Percentiles rank a stretch among this genome's conserved stretches.
These are phyloP conservation scores for Sturmia bella DNA, from an alignment of 2,888 invertebrate species.

Conservation along the genomic window DNA sequence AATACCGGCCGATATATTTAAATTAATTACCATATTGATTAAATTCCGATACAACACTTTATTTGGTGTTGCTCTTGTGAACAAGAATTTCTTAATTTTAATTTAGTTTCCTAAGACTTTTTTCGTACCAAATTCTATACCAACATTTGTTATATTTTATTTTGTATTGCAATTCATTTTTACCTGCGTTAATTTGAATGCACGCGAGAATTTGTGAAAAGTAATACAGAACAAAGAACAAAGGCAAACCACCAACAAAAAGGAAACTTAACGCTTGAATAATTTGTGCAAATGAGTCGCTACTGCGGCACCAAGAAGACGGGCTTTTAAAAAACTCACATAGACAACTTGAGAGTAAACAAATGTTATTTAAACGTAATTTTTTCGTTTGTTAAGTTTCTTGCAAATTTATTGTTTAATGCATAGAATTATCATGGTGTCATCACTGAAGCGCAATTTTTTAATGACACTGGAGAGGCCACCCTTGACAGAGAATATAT, in stretches of 20 bases:
- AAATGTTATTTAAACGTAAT: not conserved
- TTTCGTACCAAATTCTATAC: not conserved
- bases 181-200: constrained; percentile 36
- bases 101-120: not conserved
- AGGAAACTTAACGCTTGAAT: constrained; percentile 38
- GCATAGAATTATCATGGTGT: constrained; percentile 62
- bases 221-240: constrained; percentile 7
- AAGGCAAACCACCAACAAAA: not conserved
- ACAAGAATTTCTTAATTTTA: too few species aligned
- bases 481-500: constrained; percentile 29
- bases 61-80: too few species aligned
- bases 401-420: constrained; percentile 55
- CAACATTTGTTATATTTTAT: not conserved
- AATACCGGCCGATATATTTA: too few species aligned
- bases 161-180: constrained; percentile 18
- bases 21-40: too few species aligned
- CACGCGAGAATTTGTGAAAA: constrained; percentile 29
- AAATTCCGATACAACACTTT: too few species aligned
- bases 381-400: constrained; percentile 21
- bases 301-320: not conserved
- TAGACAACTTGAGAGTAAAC: constrained; percentile 13
- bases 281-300: constrained; percentile 33
- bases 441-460: constrained; percentile 63
- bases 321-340: constrained; percentile 44
- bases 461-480: constrained; percentile 36